phyloP scores from a whole-genome alignment of 2,113 vertebrate genomes.

The Sander lucioperca region DNA sequence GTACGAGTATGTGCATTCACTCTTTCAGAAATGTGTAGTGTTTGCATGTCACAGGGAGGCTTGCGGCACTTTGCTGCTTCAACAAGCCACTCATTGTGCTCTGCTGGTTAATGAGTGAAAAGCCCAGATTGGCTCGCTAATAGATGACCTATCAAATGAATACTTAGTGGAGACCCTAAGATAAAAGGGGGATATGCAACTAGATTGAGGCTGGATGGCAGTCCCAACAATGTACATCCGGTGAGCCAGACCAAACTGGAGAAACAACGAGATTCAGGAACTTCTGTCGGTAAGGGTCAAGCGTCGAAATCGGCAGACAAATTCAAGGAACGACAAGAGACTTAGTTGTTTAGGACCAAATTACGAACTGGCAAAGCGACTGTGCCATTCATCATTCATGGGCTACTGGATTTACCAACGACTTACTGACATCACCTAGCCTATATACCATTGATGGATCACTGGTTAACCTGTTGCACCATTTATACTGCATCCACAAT shows the following conservation, averaged over 20 bases:
- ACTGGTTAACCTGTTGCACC: background rate
- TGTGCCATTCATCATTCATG: background rate
- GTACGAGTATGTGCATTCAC: constrained; percentile 5
- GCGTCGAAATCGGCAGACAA: too few relatives aligned
- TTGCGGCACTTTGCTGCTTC: constrained; percentile 20
- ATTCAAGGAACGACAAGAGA: too few relatives aligned
- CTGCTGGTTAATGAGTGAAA: constrained; percentile 66
- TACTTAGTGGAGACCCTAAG: constrained; percentile 11
- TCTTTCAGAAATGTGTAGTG: constrained; percentile 38
- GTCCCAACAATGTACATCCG: too few relatives aligned
- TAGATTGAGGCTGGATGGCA: background rate
- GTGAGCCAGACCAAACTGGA: too few relatives aligned
- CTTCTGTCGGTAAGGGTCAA: too few relatives aligned
- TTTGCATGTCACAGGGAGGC: constrained; percentile 40
- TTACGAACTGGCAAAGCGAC: too few relatives aligned
- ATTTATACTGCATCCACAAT: background rate
- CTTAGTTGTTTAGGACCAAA: too few relatives aligned
- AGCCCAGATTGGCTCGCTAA: constrained; percentile 43
- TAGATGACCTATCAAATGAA: constrained; percentile 45
- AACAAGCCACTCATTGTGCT: constrained; percentile 65
- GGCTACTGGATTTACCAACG: background rate
- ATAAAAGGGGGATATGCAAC: constrained; percentile 9
- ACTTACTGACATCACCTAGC: background rate
- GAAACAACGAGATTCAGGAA: too few relatives aligned
- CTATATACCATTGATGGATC: background rate